A percentile compares a stretch with the other conserved stretches of the same genome.
Evolutionary conservation across 1,140 invertebrate genomes (phyloP).

Genomic region (Drosophila trapezifrons): DNA sequence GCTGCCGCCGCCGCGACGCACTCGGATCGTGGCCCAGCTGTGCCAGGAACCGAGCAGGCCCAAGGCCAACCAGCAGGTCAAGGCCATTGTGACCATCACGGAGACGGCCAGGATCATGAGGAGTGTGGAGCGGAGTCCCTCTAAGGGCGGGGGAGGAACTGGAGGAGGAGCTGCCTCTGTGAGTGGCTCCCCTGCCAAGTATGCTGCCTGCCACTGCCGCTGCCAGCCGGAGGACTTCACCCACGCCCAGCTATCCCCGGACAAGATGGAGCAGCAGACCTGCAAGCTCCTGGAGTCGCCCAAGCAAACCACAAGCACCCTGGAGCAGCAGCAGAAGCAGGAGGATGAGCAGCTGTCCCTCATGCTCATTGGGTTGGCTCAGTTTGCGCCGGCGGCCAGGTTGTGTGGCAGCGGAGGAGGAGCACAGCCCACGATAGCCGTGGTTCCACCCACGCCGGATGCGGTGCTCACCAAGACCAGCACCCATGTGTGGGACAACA

Average conservation of each 20-base stretch:
- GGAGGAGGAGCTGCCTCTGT: background rate
- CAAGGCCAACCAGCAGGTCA: slow-evolving; percentile 60
- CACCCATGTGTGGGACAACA: slow-evolving; percentile 82
- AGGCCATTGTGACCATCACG: slow-evolving; percentile 65
- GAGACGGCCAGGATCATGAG: slow-evolving; percentile 68
- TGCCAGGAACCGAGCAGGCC: slow-evolving; percentile 56
- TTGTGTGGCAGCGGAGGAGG: slow-evolving; percentile 84
- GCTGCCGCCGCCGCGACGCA: slow-evolving; percentile 63
- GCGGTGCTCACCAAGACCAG: slow-evolving; percentile 82
- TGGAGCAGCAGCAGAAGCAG: slow-evolving; percentile 38
- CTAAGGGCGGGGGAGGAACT: slow-evolving; percentile 1
- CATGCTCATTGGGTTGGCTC: slow-evolving; percentile 88
- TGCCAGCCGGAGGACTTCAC: slow-evolving; percentile 77
- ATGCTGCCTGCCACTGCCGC: slow-evolving; percentile 74
- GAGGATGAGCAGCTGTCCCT: slow-evolving; percentile 86
- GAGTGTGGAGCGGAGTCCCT: slow-evolving; percentile 39
- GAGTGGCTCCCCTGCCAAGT: slow-evolving; percentile 56
- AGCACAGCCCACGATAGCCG: slow-evolving; percentile 87
- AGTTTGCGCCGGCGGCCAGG: slow-evolving; percentile 87
- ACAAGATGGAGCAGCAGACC: slow-evolving; percentile 79
- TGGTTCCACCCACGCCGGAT: slow-evolving; percentile 91
- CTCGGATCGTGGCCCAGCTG: slow-evolving; percentile 58
- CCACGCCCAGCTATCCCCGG: slow-evolving; percentile 65
- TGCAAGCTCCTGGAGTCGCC: slow-evolving; percentile 80
- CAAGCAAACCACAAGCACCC: slow-evolving; percentile 48